Base-by-base conservation (phyloP, 2,888 invertebrate genomes). In the Notodonta dromedarius region DNA sequence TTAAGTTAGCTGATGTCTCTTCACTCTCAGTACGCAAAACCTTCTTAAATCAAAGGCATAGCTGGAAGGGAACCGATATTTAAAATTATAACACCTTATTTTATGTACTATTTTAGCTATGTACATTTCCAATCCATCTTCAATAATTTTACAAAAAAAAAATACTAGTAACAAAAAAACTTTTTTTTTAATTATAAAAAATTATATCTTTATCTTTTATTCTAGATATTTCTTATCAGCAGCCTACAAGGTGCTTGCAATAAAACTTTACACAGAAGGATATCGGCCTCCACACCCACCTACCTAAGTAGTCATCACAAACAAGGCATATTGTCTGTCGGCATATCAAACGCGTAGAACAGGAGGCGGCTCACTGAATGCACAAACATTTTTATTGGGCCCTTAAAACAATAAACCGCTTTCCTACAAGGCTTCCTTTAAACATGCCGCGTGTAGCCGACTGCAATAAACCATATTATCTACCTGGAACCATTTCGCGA, bases 321-420 rank as follows among this genome's bases (percentile, higher is more conserved):
- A 39, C 55, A 65, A 67, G 65, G 70, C 67, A 60, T 16, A n/a
- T n/a, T n/a, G n/a, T 52, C 24, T 65, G 76, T 71, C 77, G 76
- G 78, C 72, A 63, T 65, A 62, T 72, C 71, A 70, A 72, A 55
- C 39, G 55, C 39, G 72, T 56, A 63, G 69, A 77, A 85, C 84
- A 81, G 80, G 76, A 85, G 86, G 81, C 84, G 85, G 86, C 83
- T 78, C 70, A 77, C 85, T 86, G 80, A 80, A 82, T 84, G 78
- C 74, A 82, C 77, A 87, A 86, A 84, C 77, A 84, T 66, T 71
- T 88, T 87, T 88, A 86, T 85, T 80, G 74, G 74, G 77, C 77
- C 67, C 50, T 67, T 91, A 90, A 90, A 90, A 90, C 86, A 90
- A 89, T 89, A 88, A 84, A 50, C 14, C 9, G 11, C 16, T 50